Conservation (phyloP, 2,113 vertebrate species). For the Lota lota region DNA sequence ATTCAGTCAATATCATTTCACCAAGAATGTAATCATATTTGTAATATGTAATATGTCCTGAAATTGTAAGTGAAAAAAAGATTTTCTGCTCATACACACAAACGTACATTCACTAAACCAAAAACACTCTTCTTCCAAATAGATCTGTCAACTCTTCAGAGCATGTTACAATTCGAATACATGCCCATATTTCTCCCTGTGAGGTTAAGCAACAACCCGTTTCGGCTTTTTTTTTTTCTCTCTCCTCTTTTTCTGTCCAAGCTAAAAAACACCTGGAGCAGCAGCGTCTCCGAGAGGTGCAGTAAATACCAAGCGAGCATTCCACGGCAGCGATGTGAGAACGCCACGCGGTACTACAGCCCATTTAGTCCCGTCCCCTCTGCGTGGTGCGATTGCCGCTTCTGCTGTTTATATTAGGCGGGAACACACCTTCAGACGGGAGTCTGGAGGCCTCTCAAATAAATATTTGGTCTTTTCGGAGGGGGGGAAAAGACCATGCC, state of each 20-base stretch:
- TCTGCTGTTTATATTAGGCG: constrained; percentile 59
- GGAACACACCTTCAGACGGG: constrained; percentile 39
- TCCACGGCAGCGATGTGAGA: constrained; percentile 51
- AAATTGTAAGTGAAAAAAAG: no score
- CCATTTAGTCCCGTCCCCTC: constrained; percentile 61
- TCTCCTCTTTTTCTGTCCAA: constrained; percentile 31
- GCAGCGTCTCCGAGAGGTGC: constrained; percentile 60
- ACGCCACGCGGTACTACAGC: constrained; percentile 59
- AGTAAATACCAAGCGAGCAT: constrained; percentile 67
- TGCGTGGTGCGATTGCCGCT: constrained; percentile 42
- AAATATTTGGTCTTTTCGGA: no score
- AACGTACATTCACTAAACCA: no score
- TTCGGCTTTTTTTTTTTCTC: constrained; percentile 7
- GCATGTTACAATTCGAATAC: constrained; percentile 8
- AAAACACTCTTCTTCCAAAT: constrained; percentile 31
- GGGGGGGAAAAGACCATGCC: constrained; percentile 26
- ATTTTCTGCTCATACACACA: no score
- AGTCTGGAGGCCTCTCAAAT: constrained; percentile 40
- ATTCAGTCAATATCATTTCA: constrained; percentile 24
- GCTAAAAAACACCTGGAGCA: constrained; percentile 63
- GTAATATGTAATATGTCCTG: no score
- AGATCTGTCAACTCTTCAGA: constrained; percentile 31
- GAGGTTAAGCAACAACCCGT: constrained; percentile 35
- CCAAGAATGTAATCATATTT: no score
- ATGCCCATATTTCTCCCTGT: constrained; percentile 13